Evolutionary conservation across 1,140 invertebrate genomes (phyloP).

Genomic region (Tetragonula clypearis): DNA sequence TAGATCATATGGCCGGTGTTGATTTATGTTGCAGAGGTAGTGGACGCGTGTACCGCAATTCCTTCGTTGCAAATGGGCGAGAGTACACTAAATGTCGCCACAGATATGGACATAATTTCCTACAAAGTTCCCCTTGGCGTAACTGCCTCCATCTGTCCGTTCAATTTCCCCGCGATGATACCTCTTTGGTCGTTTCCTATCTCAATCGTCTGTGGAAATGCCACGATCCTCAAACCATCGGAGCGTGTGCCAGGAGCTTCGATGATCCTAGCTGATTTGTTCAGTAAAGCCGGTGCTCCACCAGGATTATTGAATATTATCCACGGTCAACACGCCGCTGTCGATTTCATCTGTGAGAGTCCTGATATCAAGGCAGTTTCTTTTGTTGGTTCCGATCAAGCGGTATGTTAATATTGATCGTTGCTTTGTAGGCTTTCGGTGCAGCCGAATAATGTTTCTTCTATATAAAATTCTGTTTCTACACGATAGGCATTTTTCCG

Average conservation of each 20-base stretch:
- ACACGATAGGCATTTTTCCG: background rate
- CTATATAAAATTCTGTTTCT: background rate
- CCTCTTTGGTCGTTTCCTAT: conserved; percentile 99
- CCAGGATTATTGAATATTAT: conserved; percentile 97
- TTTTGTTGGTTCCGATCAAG: conserved; percentile 98
- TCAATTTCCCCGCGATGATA: conserved; percentile 99
- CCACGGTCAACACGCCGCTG: conserved; percentile 96
- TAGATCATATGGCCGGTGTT: background rate
- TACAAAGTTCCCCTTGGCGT: conserved; percentile 95
- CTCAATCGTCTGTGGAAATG: conserved; percentile 94
- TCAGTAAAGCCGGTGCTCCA: conserved; percentile 95
- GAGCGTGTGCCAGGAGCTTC: conserved; percentile 98
- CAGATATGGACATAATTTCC: conserved; percentile 96
- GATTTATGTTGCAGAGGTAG: conserved; percentile 88
- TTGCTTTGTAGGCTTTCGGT: background rate
- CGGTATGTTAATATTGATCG: conserved; percentile 83
- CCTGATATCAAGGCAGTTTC: conserved; percentile 98
- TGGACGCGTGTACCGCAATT: conserved; percentile 97
- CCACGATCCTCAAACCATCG: conserved; percentile 93
- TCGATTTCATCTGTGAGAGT: conserved; percentile 98
- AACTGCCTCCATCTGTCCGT: conserved; percentile 92
- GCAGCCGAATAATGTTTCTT: background rate
- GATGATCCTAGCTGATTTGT: conserved; percentile 95
- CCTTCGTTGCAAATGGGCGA: conserved; percentile 96
- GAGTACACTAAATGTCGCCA: conserved; percentile 94